These are phyloP conservation scores for Drosophila eugracilis DNA, from an alignment of 1,140 invertebrate genomes.

Conservation along the genomic window DNA sequence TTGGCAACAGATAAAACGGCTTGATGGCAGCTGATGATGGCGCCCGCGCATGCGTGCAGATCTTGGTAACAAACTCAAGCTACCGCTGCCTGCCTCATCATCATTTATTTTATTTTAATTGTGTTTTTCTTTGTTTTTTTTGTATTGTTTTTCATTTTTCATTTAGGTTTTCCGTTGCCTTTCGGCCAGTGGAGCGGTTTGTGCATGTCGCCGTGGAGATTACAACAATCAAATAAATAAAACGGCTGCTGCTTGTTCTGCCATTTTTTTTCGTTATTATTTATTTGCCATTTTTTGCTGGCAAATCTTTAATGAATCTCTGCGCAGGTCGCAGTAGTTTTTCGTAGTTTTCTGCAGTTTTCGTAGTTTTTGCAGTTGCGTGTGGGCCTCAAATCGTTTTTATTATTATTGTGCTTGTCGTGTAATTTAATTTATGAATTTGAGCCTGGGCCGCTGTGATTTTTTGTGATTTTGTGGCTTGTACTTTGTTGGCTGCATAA, in stretches of 20 bases:
- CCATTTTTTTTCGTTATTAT: constrained; percentile 41
- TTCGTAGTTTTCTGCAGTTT: constrained; percentile 3
- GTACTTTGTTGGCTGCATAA: constrained; percentile 67
- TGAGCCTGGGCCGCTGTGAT: constrained; percentile 51
- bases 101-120: constrained; percentile 79
- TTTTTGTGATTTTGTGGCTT: constrained; percentile 29
- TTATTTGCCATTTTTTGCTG: constrained; percentile 57
- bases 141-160: too few relatives aligned
- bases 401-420: constrained; percentile 83
- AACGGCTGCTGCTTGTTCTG: constrained; percentile 39
- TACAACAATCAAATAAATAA: constrained; percentile 80
- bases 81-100: constrained; percentile 56
- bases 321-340: constrained; percentile 32
- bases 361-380: constrained; percentile 49
- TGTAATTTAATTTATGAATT: constrained; percentile 84
- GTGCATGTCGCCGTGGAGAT: constrained; percentile 75
- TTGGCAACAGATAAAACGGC: constrained; percentile 62
- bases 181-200: constrained; percentile 47
- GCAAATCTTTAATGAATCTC: constrained; percentile 54
- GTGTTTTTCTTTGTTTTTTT: constrained; percentile 51
- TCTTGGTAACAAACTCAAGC: constrained; percentile 13
- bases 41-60: constrained; percentile 76
- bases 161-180: neutral
- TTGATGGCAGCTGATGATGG: constrained; percentile 77
- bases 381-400: constrained; percentile 82